These are phyloP conservation scores for Parazoanthus darwini DNA, from an alignment of 92 coral and sea anemone species.

Conservation along the genomic window DNA sequence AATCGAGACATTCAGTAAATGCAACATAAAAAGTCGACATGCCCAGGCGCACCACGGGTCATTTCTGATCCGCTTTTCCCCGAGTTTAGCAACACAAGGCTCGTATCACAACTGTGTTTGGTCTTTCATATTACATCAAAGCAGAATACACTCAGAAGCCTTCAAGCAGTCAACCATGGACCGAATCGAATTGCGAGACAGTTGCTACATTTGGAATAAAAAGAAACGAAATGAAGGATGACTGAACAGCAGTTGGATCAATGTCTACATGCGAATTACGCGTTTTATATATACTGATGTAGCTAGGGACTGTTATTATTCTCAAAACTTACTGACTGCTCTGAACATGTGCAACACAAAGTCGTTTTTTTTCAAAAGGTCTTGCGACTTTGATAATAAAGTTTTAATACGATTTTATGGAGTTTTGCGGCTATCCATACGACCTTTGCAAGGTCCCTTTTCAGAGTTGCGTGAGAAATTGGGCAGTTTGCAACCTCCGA, in stretches of 20 bases:
- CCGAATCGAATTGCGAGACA: background rate
- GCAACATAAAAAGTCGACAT: background rate
- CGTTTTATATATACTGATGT: background rate
- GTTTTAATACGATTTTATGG: background rate
- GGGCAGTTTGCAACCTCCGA: background rate
- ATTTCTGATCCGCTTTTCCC: background rate
- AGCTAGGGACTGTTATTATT: too few species aligned
- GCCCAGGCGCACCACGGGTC: background rate
- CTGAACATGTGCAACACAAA: background rate
- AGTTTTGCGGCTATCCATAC: background rate
- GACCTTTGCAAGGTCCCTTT: constrained; percentile 14
- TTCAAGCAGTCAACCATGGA: background rate
- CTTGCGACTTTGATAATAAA: too few species aligned
- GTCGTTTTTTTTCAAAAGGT: background rate
- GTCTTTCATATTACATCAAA: background rate
- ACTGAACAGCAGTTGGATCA: background rate
- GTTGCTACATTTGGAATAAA: too few species aligned
- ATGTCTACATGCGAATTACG: background rate
- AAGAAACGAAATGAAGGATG: background rate
- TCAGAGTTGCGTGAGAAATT: constrained; percentile 4
- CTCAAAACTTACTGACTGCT: background rate
- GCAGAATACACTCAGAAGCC: background rate
- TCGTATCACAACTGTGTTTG: background rate
- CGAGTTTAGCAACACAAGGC: background rate
- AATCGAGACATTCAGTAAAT: background rate